Evolutionary conservation across 2,113 vertebrate genomes (phyloP), one percentile per base, ranked within the genome.

Genomic region (Burhinus oedicnemus): DNA sequence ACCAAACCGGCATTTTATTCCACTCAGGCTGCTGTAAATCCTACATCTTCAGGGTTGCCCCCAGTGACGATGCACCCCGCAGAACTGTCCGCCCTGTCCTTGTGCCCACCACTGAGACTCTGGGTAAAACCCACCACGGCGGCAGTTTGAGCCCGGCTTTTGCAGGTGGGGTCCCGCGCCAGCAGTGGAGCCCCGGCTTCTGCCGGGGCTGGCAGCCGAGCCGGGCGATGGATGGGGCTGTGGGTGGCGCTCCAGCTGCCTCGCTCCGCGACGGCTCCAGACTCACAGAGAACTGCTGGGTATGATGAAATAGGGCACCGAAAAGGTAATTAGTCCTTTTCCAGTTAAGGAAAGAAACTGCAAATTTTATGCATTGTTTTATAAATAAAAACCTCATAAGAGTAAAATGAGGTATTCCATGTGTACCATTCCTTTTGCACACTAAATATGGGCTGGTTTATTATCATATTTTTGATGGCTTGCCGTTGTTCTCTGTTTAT

Each of bases 1-100:
- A 44, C 12, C 27, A 34, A 55, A 38, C 1, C 8, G 27, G 5
- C 2, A 0, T 10, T 47, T 27, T 3, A 2, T 34, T 11, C 9
- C 4, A 0, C 12, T 11, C 5, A 2, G 21, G 30, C 51, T 26
- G 10, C 79, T 22, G 7, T 4, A 6, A 45, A 17, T 44, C 44
- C 15, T 44, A 44, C 14, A 4, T 0, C 32, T 27, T 8, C 30
- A 5, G 12, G 10, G 8, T 2, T 60, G 29, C 11, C 36, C 32
- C 40, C 13, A 2, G 1, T 2, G 21, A 2, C 0, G 5, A 1
- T 2, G 3, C 22, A 5, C 5, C 6, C 15, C 16, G 11, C 1
- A 0, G 26, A 32, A 3, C 3, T 65, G 19, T 18, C 45, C 3
- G 0, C 22, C 4, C n/a, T 18, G 12, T 5, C 88, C 87, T 57